Conservation (phyloP, 2,113 vertebrate genomes). For the Lontra canadensis region DNA sequence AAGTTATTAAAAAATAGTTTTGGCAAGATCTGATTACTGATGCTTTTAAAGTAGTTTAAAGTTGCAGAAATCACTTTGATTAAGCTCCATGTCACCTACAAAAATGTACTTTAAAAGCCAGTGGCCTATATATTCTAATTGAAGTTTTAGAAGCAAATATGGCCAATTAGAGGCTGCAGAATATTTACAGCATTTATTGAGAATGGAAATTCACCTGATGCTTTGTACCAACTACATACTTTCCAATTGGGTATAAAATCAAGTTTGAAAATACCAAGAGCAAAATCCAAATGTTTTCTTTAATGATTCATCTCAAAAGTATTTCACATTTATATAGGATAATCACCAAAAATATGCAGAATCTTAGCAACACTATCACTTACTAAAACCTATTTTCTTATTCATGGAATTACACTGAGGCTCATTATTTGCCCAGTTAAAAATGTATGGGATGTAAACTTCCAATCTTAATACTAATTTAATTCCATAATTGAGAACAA, state of each 20-base stretch:
- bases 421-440: slow-evolving; percentile 16
- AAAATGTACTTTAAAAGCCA: slow-evolving; percentile 23
- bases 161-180: not conserved
- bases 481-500: slow-evolving; percentile 24
- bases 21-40: not conserved
- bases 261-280: not conserved
- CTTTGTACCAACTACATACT: slow-evolving; percentile 16
- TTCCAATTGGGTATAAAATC: slow-evolving; percentile 9
- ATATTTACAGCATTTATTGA: slow-evolving; percentile 10
- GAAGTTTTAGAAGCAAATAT: not conserved
- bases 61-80: slow-evolving; percentile 21
- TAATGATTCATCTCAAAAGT: slow-evolving; percentile 21
- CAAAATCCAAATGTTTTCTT: slow-evolving; percentile 15
- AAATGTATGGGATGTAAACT: slow-evolving; percentile 40
- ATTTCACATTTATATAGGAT: not conserved
- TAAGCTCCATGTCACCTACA: not conserved
- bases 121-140: not conserved
- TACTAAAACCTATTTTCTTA: slow-evolving; percentile 33
- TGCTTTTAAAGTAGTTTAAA: slow-evolving; percentile 9
- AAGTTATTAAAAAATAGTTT: not conserved
- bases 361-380: slow-evolving; percentile 40
- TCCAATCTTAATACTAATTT: not conserved
- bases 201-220: slow-evolving; percentile 16
- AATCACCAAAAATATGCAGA: slow-evolving; percentile 1
- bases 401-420: slow-evolving; percentile 24